Evolutionary conservation across 2,113 vertebrate genomes (phyloP).

Genomic region (Corydoras maculifer): DNA sequence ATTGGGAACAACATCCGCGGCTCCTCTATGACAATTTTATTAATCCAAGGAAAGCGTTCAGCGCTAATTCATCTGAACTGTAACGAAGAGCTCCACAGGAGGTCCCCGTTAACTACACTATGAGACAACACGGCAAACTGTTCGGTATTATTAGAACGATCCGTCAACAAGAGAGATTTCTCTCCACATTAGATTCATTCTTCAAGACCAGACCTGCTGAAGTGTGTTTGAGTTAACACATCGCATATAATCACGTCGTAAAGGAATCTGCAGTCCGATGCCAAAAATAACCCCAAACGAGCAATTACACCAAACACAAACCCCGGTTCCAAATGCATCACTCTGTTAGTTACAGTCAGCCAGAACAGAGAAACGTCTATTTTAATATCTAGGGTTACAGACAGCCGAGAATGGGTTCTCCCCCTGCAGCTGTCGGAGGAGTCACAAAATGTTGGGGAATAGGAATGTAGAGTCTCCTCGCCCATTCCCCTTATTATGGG

Average conservation of each 20-base stretch:
- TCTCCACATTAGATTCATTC: no score
- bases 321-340: not conserved
- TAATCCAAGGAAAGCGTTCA: no score
- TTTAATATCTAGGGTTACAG: not conserved
- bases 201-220: no score
- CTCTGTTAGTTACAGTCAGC: not conserved
- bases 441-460: not conserved
- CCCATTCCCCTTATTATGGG: not conserved
- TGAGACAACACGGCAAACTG: no score
- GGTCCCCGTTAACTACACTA: no score
- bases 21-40: no score
- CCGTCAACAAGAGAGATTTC: no score
- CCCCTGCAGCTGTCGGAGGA: not conserved
- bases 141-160: no score
- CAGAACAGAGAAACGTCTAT: not conserved
- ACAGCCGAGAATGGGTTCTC: not conserved
- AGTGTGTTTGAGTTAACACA: not conserved
- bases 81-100: no score
- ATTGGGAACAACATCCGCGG: no score
- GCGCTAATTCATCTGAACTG: no score
- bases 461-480: conserved; percentile 2
- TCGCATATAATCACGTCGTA: no score
- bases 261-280: not conserved
- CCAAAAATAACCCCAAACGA: not conserved
- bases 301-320: not conserved